Conservation (phyloP, 2,888 invertebrate species). For the Thereva unica region DNA sequence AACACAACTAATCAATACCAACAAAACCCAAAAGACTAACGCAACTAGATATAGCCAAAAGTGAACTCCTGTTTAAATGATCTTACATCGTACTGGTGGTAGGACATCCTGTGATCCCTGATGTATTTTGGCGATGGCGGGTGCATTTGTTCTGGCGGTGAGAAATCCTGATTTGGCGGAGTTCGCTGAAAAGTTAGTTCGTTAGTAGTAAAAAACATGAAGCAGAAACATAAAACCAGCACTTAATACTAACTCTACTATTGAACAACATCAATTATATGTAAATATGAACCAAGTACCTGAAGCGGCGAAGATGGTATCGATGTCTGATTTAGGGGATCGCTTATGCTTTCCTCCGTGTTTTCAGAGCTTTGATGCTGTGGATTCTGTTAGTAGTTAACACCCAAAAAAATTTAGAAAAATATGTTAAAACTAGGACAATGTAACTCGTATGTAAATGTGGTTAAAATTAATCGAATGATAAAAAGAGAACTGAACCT, state of each 20-base stretch:
- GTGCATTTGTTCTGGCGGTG: conserved; percentile 52
- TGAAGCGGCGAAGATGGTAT: conserved; percentile 53
- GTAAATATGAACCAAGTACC: conserved; percentile 48
- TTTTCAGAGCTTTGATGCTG: conserved; percentile 59
- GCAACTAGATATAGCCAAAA: conserved; percentile 21
- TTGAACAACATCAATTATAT: no score
- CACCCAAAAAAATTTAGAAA: conserved; percentile 18
- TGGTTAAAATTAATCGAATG: no score
- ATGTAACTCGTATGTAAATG: no score
- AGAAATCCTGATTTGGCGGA: conserved; percentile 47
- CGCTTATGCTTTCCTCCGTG: conserved; percentile 52
- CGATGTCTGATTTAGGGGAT: conserved; percentile 49
- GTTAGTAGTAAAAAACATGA: conserved; percentile 20
- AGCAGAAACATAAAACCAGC: conserved; percentile 31
- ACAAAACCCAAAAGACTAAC: conserved; percentile 5
- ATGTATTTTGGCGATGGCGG: conserved; percentile 56
- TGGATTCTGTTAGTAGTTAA: conserved; percentile 45
- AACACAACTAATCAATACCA: conserved; percentile 3
- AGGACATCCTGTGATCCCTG: conserved; percentile 56
- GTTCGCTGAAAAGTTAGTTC: conserved; percentile 45
- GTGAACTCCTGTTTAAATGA: conserved; percentile 11
- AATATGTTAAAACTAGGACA: conserved; percentile 30
- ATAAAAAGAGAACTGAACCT: no score
- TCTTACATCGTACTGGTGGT: conserved; percentile 58
- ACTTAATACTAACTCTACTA: conserved; percentile 13